phyloP scores from a whole-genome alignment of 1,140 invertebrate species.

The Drosophila seguyi region DNA sequence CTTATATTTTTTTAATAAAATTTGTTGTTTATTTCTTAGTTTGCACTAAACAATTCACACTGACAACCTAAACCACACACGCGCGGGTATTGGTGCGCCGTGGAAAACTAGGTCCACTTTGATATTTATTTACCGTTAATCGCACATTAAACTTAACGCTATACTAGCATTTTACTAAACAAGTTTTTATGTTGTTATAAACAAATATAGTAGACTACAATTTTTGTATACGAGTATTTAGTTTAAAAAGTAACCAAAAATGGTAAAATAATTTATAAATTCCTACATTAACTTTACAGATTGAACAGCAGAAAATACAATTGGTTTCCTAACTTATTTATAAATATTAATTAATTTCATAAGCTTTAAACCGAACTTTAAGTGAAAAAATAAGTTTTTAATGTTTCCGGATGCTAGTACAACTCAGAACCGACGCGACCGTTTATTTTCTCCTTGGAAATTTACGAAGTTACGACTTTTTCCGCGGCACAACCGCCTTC shows the following conservation, averaged over 20 bases:
- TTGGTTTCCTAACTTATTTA: too few species aligned
- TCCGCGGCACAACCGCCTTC: constrained; percentile 3
- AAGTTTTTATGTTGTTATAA: not conserved
- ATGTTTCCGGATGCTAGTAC: not conserved
- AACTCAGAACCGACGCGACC: not conserved
- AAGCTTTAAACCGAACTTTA: not conserved
- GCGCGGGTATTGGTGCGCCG: not conserved
- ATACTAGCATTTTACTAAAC: not conserved
- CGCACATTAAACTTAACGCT: not conserved
- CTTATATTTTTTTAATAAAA: not conserved
- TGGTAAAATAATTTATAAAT: not conserved
- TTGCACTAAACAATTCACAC: constrained; percentile 6
- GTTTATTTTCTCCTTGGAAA: not conserved
- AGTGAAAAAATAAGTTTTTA: not conserved
- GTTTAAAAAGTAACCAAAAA: not conserved
- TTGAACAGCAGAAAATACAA: not conserved
- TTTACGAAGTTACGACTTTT: not conserved
- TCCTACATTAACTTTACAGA: not conserved
- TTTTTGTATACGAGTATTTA: not conserved
- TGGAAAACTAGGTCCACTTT: constrained; percentile 6
- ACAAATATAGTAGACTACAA: too few species aligned
- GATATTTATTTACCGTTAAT: constrained; percentile 58
- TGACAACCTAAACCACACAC: constrained; percentile 8
- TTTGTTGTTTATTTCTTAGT: constrained; percentile 13
- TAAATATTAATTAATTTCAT: too few species aligned